Conservation (phyloP, 2,113 vertebrate species). For the Ailuropoda melanoleuca region DNA sequence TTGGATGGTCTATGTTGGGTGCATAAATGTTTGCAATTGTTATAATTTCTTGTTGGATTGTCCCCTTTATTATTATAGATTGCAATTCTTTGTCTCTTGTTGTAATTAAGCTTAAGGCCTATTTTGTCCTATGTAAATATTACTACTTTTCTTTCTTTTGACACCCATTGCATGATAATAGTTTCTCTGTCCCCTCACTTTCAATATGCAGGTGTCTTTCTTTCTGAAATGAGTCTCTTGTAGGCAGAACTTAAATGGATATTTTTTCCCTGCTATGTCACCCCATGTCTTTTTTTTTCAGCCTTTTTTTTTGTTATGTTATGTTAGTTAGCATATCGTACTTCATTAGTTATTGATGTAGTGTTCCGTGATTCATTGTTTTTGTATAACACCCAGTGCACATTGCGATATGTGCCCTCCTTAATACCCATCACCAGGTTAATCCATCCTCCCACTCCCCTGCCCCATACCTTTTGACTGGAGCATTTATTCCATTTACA, state of each 20-base stretch:
- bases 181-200: not conserved
- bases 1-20: not conserved
- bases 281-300: no score
- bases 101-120: not conserved
- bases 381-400: no score
- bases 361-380: no score
- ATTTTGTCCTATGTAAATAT: not conserved
- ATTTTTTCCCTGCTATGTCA: not conserved
- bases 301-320: no score
- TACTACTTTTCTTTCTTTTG: not conserved
- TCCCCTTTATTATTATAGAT: not conserved
- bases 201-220: not conserved
- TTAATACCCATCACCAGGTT: no score
- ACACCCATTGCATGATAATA: not conserved
- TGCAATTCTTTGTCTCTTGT: not conserved
- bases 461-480: not conserved
- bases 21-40: not conserved
- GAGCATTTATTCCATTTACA: not conserved
- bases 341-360: no score
- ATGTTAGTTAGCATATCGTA: no score
- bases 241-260: not conserved
- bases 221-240: not conserved
- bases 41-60: not conserved
- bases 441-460: no score
- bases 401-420: no score